Evolutionary conservation across 2,113 vertebrate genomes (phyloP).

Genomic region (Sardina pilchardus): DNA sequence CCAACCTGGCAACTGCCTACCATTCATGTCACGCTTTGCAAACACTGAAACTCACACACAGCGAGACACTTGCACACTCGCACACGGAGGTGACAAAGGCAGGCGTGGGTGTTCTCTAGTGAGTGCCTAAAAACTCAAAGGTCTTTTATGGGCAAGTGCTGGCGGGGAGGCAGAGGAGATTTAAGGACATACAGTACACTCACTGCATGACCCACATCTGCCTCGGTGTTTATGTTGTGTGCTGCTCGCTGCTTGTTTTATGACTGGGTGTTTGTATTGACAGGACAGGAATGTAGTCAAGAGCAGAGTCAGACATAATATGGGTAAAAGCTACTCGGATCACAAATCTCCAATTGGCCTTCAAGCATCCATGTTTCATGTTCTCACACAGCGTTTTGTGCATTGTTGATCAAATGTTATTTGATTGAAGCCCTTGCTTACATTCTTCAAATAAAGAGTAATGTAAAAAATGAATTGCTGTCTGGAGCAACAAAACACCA

Average conservation of each 20-base stretch:
- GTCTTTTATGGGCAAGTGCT: neutral
- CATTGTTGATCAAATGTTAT: neutral
- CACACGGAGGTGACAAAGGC: neutral
- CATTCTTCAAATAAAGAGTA: neutral
- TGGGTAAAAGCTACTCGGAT: neutral
- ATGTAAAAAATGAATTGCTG: neutral
- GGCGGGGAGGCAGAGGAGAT: neutral
- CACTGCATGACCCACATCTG: neutral
- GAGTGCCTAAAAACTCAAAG: neutral
- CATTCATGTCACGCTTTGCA: conserved; percentile 17
- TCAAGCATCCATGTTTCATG: neutral
- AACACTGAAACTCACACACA: conserved; percentile 14
- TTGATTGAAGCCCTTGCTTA: neutral
- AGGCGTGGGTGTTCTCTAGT: neutral
- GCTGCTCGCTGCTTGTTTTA: too few relatives aligned
- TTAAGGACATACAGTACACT: neutral
- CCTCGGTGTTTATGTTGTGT: neutral
- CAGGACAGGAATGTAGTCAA: neutral
- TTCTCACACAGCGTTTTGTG: neutral
- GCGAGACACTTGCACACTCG: neutral
- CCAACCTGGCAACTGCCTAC: conserved; percentile 14
- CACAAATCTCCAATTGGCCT: neutral
- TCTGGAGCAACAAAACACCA: neutral
- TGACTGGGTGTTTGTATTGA: neutral
- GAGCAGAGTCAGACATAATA: neutral